Base-by-base conservation (phyloP, 2,888 invertebrate genomes). In the Troides oblongomaculatus region DNA sequence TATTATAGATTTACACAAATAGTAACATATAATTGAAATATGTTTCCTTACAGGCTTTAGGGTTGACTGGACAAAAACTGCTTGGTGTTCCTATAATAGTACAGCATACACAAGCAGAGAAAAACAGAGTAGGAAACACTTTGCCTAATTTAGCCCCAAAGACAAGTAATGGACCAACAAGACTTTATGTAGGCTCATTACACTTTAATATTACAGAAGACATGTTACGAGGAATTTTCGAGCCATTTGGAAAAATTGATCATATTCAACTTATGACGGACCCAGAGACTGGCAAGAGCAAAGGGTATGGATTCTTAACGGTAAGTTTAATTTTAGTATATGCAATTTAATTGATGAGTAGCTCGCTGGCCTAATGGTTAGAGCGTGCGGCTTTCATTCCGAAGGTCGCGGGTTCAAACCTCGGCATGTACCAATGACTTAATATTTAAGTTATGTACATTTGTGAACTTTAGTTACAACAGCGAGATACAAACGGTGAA, bases 171-270 rank as follows among this genome's bases (percentile, higher is more conserved):
- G 99, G 99, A 23, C 99, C 99, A 1, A 98, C 99, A 95, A 95
- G 99, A 79, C 93, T 99, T 12, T 99, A 99, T 90, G 99, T 99
- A 68, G 99, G 99, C 46, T 99, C 99, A 23, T 91, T 99, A 69
- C 99, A 99, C 90, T 99, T 99, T 84, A 99, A 99, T 87, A 99
- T 99, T 76, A 99, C 98, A 10, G 99, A 99, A 91, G 99, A 99
- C 74, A 99, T 99, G 99, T 93, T 99, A 69, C 93, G 97, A 70
- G 99, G 99, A 39, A 99, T 99, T 76, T 99, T 99, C 92, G 99
- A 99, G 87, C 99, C 99, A 0, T 99, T 99, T 90, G 99, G 99
- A 59, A 98, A 98, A 93, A 98, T 98, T 78, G 98, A 98, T 84
- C 96, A 96, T 76, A 98, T 99, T 79, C 98, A 99, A 86, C 92